Evolutionary conservation across 1,140 invertebrate genomes (phyloP), one percentile per base, ranked within the genome.

Genomic region (Kradibia gibbosae): DNA sequence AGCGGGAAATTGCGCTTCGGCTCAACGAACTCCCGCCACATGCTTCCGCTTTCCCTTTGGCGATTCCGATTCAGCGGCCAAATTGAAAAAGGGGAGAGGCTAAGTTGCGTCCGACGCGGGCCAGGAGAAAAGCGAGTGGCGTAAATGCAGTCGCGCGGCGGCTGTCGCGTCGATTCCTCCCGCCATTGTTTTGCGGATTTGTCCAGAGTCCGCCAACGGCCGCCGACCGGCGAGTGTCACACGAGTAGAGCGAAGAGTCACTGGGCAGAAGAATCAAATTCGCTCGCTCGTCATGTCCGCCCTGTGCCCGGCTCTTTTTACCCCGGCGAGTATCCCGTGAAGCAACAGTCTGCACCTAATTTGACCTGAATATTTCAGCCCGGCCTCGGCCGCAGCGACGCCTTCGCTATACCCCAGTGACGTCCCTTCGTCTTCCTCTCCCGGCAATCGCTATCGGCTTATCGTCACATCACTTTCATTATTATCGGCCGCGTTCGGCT

Each of bases 1-100:
- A n/a, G 34, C 65, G 36, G 25, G 48, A 80, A 80, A 80, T 80
- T 79, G 77, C 22, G 25, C 42, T 71, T 78, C 48, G 28, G 45
- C 48, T 71, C 31, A 31, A 50, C 45, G 17, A 72, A 48, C 45
- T 67, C 25, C 39, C 13, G 25, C 17, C 13, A 25, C 71, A 50
- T n/a, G 70, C 25, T 71, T 48, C n/a, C 42, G n/a, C 25, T 45
- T 45, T 36, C 34, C 42, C 34, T 11, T 70, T 42, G 31, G n/a
- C 17, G 48, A 28, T 74, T 53, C 36, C 50, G 28, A 74, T 74
- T 57, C 50, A 20, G 0, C 31, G 72, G 48, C 55, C 13, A 74
- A 74, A 55, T 74, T 55, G 13, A 60, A 75, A 75, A 48, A 71
- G 17, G 20, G 7, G 34, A n/a, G 39, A 57, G 28, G 3, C 2